Evolutionary conservation across 2,888 invertebrate species (phyloP).

Genomic region (Geotrupes spiniger): DNA sequence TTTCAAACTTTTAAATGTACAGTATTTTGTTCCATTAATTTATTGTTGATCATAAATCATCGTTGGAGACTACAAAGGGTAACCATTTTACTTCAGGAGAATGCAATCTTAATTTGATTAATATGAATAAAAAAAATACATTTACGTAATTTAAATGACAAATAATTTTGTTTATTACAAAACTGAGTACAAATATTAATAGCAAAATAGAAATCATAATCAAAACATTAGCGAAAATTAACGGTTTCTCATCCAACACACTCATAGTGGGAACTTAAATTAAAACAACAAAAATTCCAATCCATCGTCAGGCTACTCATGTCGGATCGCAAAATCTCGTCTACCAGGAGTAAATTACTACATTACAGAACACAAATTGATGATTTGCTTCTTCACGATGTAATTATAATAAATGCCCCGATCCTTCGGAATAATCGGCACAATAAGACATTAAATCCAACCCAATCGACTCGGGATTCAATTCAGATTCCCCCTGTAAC

Average conservation of each 20-base stretch:
- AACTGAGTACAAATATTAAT: no score
- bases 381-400: slow-evolving; percentile 93
- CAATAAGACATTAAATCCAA: slow-evolving; percentile 89
- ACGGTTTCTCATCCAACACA: not conserved
- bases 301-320: slow-evolving; percentile 79
- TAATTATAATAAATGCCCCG: slow-evolving; percentile 94
- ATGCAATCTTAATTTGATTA: no score
- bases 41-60: no score
- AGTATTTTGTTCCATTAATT: no score
- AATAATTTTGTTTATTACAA: no score
- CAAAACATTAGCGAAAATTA: not conserved
- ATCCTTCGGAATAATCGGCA: slow-evolving; percentile 81
- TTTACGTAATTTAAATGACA: no score
- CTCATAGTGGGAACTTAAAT: no score
- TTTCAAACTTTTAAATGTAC: no score
- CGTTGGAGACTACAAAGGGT: no score
- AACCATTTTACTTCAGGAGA: no score
- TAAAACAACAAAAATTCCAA: not conserved
- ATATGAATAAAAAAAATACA: no score
- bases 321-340: slow-evolving; percentile 99
- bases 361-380: slow-evolving; percentile 98
- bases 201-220: no score
- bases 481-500: slow-evolving; percentile 82
- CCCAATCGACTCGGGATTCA: slow-evolving; percentile 77
- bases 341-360: slow-evolving; percentile 93